These are phyloP conservation scores for Stictonetta naevosa DNA, from an alignment of 2,113 vertebrate species.

Conservation along the genomic window DNA sequence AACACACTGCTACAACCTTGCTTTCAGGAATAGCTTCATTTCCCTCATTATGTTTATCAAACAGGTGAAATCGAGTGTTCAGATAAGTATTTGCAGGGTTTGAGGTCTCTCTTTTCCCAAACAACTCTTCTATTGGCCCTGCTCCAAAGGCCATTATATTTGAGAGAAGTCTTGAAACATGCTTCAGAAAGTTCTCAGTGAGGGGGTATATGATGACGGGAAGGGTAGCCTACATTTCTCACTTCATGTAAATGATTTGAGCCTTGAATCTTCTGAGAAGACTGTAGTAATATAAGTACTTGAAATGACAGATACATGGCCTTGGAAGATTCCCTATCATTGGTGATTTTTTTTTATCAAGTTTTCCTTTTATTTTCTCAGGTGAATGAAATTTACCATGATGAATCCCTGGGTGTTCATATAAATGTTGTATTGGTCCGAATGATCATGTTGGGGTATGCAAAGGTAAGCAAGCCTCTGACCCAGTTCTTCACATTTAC, in stretches of 20 bases:
- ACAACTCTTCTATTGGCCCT: not conserved
- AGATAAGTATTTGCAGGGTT: not conserved
- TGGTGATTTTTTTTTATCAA: not conserved
- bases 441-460: slow-evolving; percentile 97
- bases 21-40: not conserved
- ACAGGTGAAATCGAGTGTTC: not conserved
- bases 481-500: accelerated
- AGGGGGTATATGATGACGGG: not conserved
- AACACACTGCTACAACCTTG: not conserved
- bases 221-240: not conserved
- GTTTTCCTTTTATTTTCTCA: slow-evolving; percentile 35
- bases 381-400: slow-evolving; percentile 99
- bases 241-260: not conserved
- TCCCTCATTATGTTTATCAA: not conserved
- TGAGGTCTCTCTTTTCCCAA: not conserved
- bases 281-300: not conserved
- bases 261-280: not conserved
- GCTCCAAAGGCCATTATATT: not conserved
- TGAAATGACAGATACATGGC: accelerated
- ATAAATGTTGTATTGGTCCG: slow-evolving; percentile 97
- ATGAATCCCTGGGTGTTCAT: slow-evolving; percentile 93
- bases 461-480: slow-evolving; percentile 84
- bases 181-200: not conserved
- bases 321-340: not conserved
- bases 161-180: not conserved